These are phyloP conservation scores for Leptopilina myrica DNA, from an alignment of 2,888 invertebrate genomes.

Conservation along the genomic window DNA sequence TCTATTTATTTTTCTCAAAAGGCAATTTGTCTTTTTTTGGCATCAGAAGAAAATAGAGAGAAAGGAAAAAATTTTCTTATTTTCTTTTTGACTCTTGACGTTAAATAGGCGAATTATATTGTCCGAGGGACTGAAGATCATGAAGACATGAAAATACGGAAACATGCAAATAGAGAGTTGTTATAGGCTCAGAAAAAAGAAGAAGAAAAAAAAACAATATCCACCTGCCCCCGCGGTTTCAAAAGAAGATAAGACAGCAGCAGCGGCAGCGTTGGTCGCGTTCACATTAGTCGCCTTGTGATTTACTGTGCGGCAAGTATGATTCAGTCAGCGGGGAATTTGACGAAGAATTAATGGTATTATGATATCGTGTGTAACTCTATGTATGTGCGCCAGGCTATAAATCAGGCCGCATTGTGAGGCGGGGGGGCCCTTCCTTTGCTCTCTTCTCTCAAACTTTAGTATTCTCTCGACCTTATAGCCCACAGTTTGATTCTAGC, in stretches of 20 bases:
- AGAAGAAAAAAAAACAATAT: constrained; percentile 56
- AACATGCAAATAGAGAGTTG: constrained; percentile 41
- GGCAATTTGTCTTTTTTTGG: too few species aligned
- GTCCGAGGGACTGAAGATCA: constrained; percentile 33
- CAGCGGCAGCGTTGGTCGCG: constrained; percentile 63
- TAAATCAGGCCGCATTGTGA: constrained; percentile 76
- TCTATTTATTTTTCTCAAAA: too few species aligned
- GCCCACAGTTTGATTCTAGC: constrained; percentile 64
- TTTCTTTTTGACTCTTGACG: too few species aligned
- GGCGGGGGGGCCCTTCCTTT: constrained; percentile 70
- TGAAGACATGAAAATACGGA: constrained; percentile 48
- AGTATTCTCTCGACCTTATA: constrained; percentile 66
- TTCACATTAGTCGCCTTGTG: constrained; percentile 75
- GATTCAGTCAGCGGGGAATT: constrained; percentile 77
- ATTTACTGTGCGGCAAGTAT: constrained; percentile 75
- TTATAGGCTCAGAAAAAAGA: not conserved
- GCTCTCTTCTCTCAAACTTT: constrained; percentile 44
- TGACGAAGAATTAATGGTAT: constrained; percentile 77
- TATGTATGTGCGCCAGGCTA: constrained; percentile 74
- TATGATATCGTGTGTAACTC: constrained; percentile 77
- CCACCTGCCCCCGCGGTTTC: constrained; percentile 73
- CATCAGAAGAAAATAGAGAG: too few species aligned
- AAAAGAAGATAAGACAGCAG: constrained; percentile 68
- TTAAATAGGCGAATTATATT: too few species aligned
- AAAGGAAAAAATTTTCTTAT: too few species aligned